These are phyloP conservation scores for Chiropotes sagulatus DNA, from an alignment of 2,797 vertebrate genomes.

Conservation along the genomic window DNA sequence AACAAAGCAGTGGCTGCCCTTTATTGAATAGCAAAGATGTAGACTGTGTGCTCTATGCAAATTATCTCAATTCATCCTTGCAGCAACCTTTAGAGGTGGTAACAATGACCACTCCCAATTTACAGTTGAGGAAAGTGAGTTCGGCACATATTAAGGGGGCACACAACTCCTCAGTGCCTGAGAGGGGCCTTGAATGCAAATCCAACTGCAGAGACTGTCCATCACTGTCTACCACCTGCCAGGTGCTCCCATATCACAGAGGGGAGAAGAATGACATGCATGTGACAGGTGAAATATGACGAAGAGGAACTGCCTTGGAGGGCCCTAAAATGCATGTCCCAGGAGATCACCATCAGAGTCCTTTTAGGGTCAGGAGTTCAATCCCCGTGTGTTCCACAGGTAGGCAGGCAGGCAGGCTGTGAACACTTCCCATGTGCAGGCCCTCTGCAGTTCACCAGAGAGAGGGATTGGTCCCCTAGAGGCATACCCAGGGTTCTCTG, in stretches of 20 bases:
- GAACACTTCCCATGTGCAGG: not conserved
- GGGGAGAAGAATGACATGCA: not conserved
- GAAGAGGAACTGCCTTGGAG: not conserved
- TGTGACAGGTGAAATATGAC: not conserved
- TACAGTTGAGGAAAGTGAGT: not conserved
- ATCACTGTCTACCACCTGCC: not conserved
- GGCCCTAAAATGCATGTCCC: not conserved
- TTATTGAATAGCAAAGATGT: accelerated
- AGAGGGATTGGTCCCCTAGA: not conserved
- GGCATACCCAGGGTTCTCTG: not conserved
- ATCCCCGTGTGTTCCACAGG: too few relatives aligned
- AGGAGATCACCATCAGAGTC: not conserved
- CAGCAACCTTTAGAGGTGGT: not conserved
- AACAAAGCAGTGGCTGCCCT: not conserved
- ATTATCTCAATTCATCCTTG: not conserved
- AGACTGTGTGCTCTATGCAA: not conserved
- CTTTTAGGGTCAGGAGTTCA: not conserved
- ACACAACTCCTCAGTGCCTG: not conserved
- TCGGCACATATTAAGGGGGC: not conserved
- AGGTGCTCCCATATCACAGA: accelerated
- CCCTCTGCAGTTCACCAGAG: not conserved
- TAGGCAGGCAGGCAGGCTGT: not conserved
- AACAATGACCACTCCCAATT: accelerated
- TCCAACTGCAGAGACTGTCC: not conserved
- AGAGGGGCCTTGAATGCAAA: not conserved